Evolutionary conservation across 2,797 vertebrate species (phyloP).

Genomic region (Otolemur crassicaudatus): DNA sequence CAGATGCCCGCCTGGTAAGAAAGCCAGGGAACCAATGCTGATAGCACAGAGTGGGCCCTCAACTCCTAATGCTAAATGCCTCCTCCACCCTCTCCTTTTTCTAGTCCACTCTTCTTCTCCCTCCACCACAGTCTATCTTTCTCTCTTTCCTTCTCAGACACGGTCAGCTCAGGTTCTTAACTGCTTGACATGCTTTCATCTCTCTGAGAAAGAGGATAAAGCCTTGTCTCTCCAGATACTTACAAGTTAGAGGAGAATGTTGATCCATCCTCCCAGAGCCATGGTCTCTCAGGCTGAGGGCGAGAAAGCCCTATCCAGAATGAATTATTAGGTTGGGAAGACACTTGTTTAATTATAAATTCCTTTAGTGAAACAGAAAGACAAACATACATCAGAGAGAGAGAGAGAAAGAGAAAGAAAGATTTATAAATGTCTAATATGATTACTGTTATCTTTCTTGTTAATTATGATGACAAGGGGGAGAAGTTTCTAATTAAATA

Average conservation of each 20-base stretch:
- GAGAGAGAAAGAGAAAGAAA: neutral
- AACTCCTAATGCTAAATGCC: too few species aligned
- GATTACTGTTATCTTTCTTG: neutral
- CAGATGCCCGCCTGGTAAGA: neutral
- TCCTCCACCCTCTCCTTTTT: neutral
- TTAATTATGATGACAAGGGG: neutral
- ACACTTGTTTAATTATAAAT: constrained; percentile 56
- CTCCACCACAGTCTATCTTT: neutral
- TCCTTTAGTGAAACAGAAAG: constrained; percentile 61
- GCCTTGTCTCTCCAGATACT: constrained; percentile 33
- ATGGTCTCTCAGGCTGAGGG: neutral
- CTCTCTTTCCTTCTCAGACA: neutral
- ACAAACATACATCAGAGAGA: neutral
- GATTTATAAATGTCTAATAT: neutral
- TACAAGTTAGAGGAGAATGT: constrained; percentile 50
- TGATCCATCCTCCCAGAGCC: constrained; percentile 75
- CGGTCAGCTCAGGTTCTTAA: neutral
- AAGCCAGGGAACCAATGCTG: neutral
- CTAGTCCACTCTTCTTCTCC: neutral
- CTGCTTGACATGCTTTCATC: neutral
- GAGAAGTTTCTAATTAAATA: neutral
- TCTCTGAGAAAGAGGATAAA: neutral
- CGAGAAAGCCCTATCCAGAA: constrained; percentile 79
- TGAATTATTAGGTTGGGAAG: neutral
- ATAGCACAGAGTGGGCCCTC: neutral